These are phyloP conservation scores for Aleiodes sp. DNA, from an alignment of 1,140 invertebrate genomes.

Conservation along the genomic window DNA sequence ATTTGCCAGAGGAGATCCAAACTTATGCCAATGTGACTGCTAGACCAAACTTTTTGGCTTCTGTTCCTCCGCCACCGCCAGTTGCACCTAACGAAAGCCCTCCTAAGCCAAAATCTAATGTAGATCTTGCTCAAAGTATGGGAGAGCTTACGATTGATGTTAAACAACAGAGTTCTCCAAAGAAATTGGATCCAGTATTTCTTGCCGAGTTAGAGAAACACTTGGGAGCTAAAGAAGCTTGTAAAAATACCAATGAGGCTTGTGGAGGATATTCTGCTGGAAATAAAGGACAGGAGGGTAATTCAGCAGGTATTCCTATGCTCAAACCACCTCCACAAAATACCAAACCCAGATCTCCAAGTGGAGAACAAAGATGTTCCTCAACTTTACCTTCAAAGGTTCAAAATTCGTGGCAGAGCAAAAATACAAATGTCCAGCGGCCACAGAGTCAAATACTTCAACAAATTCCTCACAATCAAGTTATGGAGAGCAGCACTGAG, in stretches of 20 bases:
- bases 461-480: slow-evolving; percentile 17
- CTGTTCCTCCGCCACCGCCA: slow-evolving; percentile 41
- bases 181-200: slow-evolving; percentile 69
- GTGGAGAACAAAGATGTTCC: slow-evolving; percentile 39
- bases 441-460: slow-evolving; percentile 46
- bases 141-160: slow-evolving; percentile 52
- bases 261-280: slow-evolving; percentile 36
- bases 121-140: slow-evolving; percentile 55
- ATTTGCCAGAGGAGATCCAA: slow-evolving; percentile 41
- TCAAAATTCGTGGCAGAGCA: slow-evolving; percentile 55
- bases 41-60: slow-evolving; percentile 27
- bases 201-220: slow-evolving; percentile 73
- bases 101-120: slow-evolving; percentile 51
- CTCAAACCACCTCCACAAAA: slow-evolving; percentile 63
- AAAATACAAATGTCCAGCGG: slow-evolving; percentile 53
- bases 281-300: slow-evolving; percentile 53
- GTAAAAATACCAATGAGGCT: slow-evolving; percentile 61
- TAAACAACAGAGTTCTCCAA: slow-evolving; percentile 39
- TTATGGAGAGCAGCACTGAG: slow-evolving; percentile 50
- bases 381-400: slow-evolving; percentile 48
- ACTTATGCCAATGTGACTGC: slow-evolving; percentile 51
- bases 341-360: slow-evolving; percentile 53
- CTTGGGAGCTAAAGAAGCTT: slow-evolving; percentile 66
- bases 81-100: slow-evolving; percentile 54
- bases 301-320: slow-evolving; percentile 50